Evolutionary conservation across 2,797 vertebrate species (phyloP).

Genomic region (Clarias fuscus): DNA sequence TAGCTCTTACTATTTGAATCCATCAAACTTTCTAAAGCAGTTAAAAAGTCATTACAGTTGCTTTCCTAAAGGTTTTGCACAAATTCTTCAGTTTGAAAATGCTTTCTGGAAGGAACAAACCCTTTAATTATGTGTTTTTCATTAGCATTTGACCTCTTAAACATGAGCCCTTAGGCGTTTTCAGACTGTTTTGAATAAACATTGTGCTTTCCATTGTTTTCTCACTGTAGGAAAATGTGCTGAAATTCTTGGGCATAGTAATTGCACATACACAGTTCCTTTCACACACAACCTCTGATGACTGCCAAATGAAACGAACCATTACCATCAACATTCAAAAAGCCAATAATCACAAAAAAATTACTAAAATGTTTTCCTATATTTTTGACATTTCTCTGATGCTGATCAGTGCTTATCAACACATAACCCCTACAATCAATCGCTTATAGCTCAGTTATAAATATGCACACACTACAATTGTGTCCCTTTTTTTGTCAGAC

Average conservation of each 20-base stretch:
- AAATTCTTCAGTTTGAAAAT: neutral
- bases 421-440: neutral
- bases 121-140: neutral
- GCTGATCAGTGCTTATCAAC: neutral
- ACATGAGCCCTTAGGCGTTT: neutral
- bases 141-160: neutral
- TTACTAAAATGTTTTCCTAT: neutral
- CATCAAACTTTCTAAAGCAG: neutral
- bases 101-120: neutral
- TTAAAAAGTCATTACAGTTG: neutral
- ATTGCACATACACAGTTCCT: neutral
- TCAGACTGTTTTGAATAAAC: neutral
- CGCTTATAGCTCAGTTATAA: no score
- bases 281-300: neutral
- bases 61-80: neutral
- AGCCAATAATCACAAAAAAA: neutral
- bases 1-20: neutral
- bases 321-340: neutral
- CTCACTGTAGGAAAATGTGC: neutral
- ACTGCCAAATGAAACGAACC: neutral
- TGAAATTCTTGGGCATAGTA: neutral
- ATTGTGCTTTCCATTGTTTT: slow-evolving; percentile 5
- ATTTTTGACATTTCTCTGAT: neutral
- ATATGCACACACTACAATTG: no score
- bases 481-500: no score